These are phyloP conservation scores for Myiotriccus ornatus DNA, from an alignment of 2,797 vertebrate species.

Conservation along the genomic window DNA sequence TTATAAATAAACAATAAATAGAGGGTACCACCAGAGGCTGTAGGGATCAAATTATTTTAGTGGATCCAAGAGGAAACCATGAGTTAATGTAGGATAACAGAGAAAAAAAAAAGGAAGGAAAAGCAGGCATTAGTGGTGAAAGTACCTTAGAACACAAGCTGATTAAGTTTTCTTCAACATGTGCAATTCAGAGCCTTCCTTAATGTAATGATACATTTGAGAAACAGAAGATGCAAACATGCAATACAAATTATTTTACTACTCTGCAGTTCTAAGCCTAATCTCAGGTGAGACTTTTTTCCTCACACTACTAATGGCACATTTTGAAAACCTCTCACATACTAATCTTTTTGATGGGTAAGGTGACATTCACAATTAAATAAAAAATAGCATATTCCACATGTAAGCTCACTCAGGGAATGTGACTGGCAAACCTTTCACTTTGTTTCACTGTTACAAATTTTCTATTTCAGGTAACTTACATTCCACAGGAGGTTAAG, in stretches of 20 bases:
- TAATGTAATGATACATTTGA: not conserved
- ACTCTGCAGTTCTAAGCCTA: not conserved
- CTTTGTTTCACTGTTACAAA: not conserved
- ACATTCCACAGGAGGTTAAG: not conserved
- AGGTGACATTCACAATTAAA: not conserved
- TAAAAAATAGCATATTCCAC: not conserved
- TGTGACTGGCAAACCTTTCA: not conserved
- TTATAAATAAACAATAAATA: not conserved
- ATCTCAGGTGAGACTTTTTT: not conserved
- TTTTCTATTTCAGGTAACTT: not conserved
- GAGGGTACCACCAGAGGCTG: not conserved
- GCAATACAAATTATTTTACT: not conserved
- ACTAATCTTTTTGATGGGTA: not conserved
- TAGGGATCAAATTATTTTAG: not conserved
- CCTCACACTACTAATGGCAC: not conserved
- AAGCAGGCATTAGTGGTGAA: not conserved
- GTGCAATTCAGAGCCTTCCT: not conserved
- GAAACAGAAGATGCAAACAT: not conserved
- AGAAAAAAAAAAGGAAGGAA: not conserved
- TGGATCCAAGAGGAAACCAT: not conserved
- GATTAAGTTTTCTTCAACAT: not conserved
- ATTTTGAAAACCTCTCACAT: not conserved
- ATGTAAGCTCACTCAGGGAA: not conserved
- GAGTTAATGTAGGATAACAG: not conserved
- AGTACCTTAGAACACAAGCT: not conserved